phyloP scores from a whole-genome alignment of 2,888 invertebrate species.

The Xestia sexstrigata region DNA sequence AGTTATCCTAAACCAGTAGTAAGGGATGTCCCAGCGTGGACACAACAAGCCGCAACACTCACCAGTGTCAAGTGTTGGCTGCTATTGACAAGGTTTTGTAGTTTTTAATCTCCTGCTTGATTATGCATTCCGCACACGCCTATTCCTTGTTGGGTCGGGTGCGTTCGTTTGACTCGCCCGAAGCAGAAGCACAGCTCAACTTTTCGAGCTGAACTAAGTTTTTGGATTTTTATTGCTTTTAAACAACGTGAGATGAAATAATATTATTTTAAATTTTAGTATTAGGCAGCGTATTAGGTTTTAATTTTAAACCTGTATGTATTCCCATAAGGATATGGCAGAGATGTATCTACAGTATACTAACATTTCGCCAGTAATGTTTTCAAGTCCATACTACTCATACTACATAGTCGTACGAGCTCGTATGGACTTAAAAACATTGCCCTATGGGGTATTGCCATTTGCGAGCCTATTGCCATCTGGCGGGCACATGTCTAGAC shows the following conservation, averaged over 20 bases:
- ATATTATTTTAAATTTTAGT: slow-evolving; percentile 86
- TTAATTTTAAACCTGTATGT: background rate
- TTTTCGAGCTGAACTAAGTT: slow-evolving; percentile 87
- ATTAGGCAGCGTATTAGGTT: slow-evolving; percentile 46
- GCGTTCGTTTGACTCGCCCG: slow-evolving; percentile 82
- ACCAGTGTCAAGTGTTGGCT: slow-evolving; percentile 70
- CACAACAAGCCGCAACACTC: slow-evolving; percentile 51
- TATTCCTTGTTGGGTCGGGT: slow-evolving; percentile 88
- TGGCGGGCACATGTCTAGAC: background rate
- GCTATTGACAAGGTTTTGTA: slow-evolving; percentile 88
- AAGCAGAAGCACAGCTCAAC: slow-evolving; percentile 86
- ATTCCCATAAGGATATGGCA: background rate
- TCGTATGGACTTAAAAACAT: no score
- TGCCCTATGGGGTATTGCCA: background rate
- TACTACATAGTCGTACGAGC: no score
- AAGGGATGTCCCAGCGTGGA: background rate
- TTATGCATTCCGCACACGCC: slow-evolving; percentile 90
- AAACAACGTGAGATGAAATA: slow-evolving; percentile 88
- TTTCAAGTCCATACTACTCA: no score
- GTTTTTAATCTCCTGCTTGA: slow-evolving; percentile 89
- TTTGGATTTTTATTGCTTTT: slow-evolving; percentile 89
- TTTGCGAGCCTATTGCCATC: background rate
- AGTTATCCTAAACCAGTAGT: background rate
- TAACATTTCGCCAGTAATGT: background rate
- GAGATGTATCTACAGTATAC: background rate